A percentile compares a stretch with the other conserved stretches of the same genome.
Evolutionary conservation across 2,113 vertebrate genomes (phyloP).

Genomic region (Platichthys flesus): DNA sequence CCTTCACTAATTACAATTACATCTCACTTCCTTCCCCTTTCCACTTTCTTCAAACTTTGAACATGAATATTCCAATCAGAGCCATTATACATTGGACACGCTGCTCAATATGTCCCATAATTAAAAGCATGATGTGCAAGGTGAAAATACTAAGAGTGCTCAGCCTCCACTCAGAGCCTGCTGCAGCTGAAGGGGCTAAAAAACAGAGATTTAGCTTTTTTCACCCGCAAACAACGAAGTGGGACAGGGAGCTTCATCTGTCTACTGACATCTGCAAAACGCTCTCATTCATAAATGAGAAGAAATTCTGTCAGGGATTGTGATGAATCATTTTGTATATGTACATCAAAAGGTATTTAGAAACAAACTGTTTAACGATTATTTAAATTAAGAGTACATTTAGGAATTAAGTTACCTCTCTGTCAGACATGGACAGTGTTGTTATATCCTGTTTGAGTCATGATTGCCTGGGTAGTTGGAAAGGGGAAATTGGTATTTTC

Average conservation of each 20-base stretch:
- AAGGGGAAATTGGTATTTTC: background rate
- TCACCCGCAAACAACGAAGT: background rate
- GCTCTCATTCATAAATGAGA: background rate
- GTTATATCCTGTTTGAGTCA: background rate
- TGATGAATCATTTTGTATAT: background rate
- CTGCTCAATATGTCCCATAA: slow-evolving; percentile 61
- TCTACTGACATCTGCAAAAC: background rate
- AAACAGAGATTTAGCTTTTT: background rate
- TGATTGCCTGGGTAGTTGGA: background rate
- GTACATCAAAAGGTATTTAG: background rate
- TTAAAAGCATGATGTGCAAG: slow-evolving; percentile 64
- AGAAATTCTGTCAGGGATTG: background rate
- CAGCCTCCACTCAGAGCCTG: slow-evolving; percentile 21
- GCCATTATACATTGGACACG: slow-evolving; percentile 60
- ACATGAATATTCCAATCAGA: slow-evolving; percentile 71
- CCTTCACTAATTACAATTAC: slow-evolving; percentile 84
- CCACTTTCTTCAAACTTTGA: slow-evolving; percentile 75
- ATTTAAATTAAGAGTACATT: background rate
- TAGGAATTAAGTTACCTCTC: background rate
- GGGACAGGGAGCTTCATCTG: slow-evolving; percentile 1
- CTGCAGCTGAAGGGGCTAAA: background rate
- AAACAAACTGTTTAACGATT: background rate
- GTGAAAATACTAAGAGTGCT: slow-evolving; percentile 55
- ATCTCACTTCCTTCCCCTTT: slow-evolving; percentile 79
- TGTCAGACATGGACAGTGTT: background rate